Base-by-base conservation (phyloP, 2,888 invertebrate species). In the Agonopterix alstromeriana region DNA sequence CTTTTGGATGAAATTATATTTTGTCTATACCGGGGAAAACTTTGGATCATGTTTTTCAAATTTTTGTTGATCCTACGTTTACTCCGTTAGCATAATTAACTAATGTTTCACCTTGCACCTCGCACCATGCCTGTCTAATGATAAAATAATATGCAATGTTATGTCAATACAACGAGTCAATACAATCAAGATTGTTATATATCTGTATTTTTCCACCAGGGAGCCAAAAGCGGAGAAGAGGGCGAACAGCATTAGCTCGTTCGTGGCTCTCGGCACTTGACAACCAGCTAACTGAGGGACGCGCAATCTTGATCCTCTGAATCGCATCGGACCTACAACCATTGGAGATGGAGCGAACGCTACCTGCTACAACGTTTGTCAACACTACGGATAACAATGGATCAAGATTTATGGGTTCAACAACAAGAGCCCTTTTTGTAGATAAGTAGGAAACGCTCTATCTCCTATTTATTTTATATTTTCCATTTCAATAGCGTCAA, bases 151-250 rank as follows among this genome's bases (percentile, higher is more conserved):
- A 3, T n/a, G 38, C 38, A 38, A 38, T 38, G 38, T n/a, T 38
- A n/a, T 38, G 27, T 5, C 5, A 27, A 27, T 27, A 7, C 5
- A 27, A 27, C 27, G 27, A 7, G 27, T 27, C 27, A 7, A 27
- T 27, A 27, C 27, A 27, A 27, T 27, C 27, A 27, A 27, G 27
- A 27, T 27, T 7, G 27, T 27, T 27, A 27, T 27, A 10, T 38
- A 38, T 38, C 3, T n/a, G 38, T 38, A 38, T 38, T 38, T 38
- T 38, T 38, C 38, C 55, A 51, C 51, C 90, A 93, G 94, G 93
- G 93, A 93, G 92, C 93, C 93, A 93, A 94, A 93, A 79, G 88
- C 87, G 93, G 94, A 94, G 94, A 94, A 93, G 94, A 94, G 94
- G 92, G 92, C 92, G 93, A 94, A 93, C 94, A 94, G 91, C 93